Percentiles rank a stretch among this genome's conserved stretches.
Evolutionary conservation across 2,888 invertebrate genomes (phyloP).

Genomic region (Volucella inanis): DNA sequence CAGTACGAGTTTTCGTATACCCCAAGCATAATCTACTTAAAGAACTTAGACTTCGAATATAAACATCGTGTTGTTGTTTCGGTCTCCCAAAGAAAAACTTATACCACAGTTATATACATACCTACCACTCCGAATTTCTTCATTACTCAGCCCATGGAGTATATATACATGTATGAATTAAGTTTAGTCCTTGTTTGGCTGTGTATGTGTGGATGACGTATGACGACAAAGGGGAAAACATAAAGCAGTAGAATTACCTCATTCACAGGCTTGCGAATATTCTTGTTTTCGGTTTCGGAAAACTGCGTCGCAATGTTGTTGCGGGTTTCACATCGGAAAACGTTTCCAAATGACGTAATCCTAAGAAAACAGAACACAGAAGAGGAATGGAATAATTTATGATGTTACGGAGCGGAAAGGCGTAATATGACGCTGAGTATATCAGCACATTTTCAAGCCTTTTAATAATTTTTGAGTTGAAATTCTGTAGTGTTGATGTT

Average conservation of each 20-base stretch:
- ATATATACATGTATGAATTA: too few relatives aligned
- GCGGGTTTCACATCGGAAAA: neutral
- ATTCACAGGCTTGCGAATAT: neutral
- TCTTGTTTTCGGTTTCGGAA: neutral
- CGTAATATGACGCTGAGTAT: too few relatives aligned
- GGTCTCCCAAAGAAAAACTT: neutral
- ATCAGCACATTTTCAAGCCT: too few relatives aligned
- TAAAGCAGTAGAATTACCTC: neutral
- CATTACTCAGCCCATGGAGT: too few relatives aligned
- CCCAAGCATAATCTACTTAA: slow-evolving; percentile 19
- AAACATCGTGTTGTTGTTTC: neutral
- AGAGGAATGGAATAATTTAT: too few relatives aligned
- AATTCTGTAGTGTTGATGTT: too few relatives aligned
- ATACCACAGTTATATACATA: too few relatives aligned
- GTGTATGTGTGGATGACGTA: neutral
- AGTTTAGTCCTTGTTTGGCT: neutral
- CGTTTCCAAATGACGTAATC: neutral
- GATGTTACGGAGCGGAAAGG: too few relatives aligned
- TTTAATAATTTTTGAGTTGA: too few relatives aligned
- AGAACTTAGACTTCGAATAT: neutral
- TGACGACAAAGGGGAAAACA: too few relatives aligned
- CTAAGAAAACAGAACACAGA: neutral
- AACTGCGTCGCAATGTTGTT: slow-evolving; percentile 6
- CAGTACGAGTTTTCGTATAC: neutral
- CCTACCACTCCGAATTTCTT: too few relatives aligned